Evolutionary conservation across 2,113 vertebrate genomes (phyloP), one percentile per base, ranked within the genome.

Genomic region (Dasyurus viverrinus): DNA sequence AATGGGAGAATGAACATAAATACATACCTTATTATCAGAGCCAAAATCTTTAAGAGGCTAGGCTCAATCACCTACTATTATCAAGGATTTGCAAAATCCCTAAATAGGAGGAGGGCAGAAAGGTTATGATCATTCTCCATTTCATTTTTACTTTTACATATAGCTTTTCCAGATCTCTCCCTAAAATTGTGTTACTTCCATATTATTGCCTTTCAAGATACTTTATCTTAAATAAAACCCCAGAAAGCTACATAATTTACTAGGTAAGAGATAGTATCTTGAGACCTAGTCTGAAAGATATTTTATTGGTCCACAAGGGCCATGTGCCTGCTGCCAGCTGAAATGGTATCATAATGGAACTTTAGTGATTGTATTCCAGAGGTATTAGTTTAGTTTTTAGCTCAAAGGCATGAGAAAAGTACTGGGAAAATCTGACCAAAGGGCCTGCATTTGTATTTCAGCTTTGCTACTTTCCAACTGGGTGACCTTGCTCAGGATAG

Each of bases 1-100:
- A 76, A 42, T n/a, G 60, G 24, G 27, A 92, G 14, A 93, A 92
- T 92, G 53, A 93, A 68, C 11, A 8, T 47, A 90, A 94, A 93
- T 48, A 91, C 1, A 42, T 54, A 30, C 12, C 46, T 92, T 26
- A 94, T 2, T 52, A n/a, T 4, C 2, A 5, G 47, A 54, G 50
- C 50, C 91, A 96, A 30, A 27, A n/a, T 94, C 55, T 6, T 19
- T 50, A n/a, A 76, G 36, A 54, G 54, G 90, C 54, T 53, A 76
- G n/a, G 11, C 30, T 68, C 16, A 8, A 42, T 76, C 68, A 42
- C 16, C n/a, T 12, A 1, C 27, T 57, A 27, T 27, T 27, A 27
- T 27, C 3, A 25, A 19, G 27, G 57, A 68, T 36, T 76, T 76
- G 8, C 36, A 76, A 42, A n/a, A 7, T 42, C 16, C 16, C 36